Evolutionary conservation across 2,113 vertebrate species (phyloP), one percentile per base, ranked within the genome.

Genomic region (Syrrhaptes paradoxus): DNA sequence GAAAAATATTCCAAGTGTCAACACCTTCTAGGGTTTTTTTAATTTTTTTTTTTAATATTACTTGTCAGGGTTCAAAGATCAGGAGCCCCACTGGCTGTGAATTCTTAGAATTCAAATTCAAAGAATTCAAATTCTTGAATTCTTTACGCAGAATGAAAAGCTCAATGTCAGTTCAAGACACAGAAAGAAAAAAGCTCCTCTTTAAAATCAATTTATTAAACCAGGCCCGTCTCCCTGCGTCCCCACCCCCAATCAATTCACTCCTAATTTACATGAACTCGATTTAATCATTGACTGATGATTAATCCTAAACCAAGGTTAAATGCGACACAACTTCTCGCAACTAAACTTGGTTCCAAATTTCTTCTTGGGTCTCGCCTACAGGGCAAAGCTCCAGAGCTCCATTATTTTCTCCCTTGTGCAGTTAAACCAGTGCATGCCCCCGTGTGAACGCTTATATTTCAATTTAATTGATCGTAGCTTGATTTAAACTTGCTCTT

Each of bases 261-360:
- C 55, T 46, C 81, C 87, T 94, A 18, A 95, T 96, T 94, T 89
- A 71, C 95, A 96, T 83, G 3, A 59, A 84, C 90, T 87, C 87
- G 25, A 70, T 87, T 75, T 78, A 85, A 87, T 95, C 94, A 79
- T 21, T 51, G 65, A 34, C 62, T 72, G 90, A 65, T 67, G 76
- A 97, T 91, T 82, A 94, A 94, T 96, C 96, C 31, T 0, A 83
- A 91, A 17, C 49, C 87, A 89, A 96, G 95, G 92, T 87, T 85
- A 95, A 87, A 54, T 8, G 78, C 52, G 90, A 93, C 90, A 93
- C 82, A 32, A 90, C 41, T 73, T 65, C 94, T 66, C 2, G 14
- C 90, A 66, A 51, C 90, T 73, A 2, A 91, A 46, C 88, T 80
- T 38, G 45, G 57, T 92, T 90, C 75, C 67, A 34, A 88, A 90